phyloP scores from a whole-genome alignment of 2,888 invertebrate genomes.

The Scaptomyza flava region DNA sequence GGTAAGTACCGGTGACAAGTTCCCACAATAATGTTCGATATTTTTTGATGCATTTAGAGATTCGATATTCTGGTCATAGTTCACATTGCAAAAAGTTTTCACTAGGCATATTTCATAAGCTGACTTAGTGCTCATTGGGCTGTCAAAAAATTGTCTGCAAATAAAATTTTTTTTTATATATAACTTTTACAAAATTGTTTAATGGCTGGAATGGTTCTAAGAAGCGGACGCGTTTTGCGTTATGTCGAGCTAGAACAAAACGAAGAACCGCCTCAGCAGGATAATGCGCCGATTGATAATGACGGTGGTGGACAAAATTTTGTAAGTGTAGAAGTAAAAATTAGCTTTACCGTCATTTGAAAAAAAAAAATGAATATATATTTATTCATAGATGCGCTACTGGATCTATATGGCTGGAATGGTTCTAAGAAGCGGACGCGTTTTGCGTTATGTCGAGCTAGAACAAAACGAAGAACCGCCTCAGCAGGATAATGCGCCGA shows the following conservation, averaged over 20 bases:
- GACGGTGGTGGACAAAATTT: no score
- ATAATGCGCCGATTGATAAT: background rate
- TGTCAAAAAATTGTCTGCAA: no score
- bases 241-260: background rate
- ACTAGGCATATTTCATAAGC: no score
- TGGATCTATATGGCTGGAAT: background rate
- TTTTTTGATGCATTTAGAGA: background rate
- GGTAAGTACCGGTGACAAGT: slow-evolving; percentile 43
- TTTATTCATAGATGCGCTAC: background rate
- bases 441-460: background rate
- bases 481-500: background rate
- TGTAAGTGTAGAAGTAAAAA: background rate
- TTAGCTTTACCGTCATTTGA: background rate
- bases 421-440: background rate
- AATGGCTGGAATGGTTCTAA: background rate
- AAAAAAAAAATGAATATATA: no score
- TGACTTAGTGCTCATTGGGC: no score
- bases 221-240: background rate
- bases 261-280: background rate
- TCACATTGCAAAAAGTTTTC: no score
- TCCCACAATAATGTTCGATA: background rate
- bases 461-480: background rate
- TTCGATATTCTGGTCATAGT: no score
- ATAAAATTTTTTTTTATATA: no score
- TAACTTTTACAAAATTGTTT: no score